Percentiles rank a stretch among this genome's conserved stretches.
Evolutionary conservation across 1,140 invertebrate genomes (phyloP).

Genomic region (Octopus sinensis): DNA sequence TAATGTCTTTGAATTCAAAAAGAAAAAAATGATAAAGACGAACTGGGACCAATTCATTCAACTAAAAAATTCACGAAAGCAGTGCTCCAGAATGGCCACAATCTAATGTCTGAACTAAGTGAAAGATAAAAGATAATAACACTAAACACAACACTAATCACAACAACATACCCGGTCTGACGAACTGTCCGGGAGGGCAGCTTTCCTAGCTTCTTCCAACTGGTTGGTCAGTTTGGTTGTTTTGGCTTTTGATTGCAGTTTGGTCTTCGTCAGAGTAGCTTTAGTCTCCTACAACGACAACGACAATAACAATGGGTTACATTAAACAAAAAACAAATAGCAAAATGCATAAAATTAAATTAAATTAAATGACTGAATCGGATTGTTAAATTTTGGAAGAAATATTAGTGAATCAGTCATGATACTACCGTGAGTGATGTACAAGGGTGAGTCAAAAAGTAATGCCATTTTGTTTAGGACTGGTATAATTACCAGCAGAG

Average conservation of each 20-base stretch:
- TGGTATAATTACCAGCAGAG: no score
- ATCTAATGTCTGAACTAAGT: no score
- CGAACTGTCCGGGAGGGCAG: slow-evolving; percentile 16
- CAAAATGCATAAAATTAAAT: slow-evolving; percentile 6
- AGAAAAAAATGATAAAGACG: no score
- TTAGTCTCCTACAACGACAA: slow-evolving; percentile 49
- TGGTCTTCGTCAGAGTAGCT: slow-evolving; percentile 55
- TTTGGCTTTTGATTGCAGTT: slow-evolving; percentile 56
- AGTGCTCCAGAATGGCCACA: no score
- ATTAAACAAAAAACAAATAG: not conserved
- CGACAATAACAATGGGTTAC: not conserved
- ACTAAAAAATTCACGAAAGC: no score
- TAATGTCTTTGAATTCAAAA: no score
- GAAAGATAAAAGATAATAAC: no score
- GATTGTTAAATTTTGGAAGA: not conserved
- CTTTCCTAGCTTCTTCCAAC: slow-evolving; percentile 44
- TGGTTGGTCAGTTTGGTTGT: slow-evolving; percentile 45
- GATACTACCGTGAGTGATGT: not conserved
- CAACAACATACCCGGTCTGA: slow-evolving; percentile 15
- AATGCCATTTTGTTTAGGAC: not conserved
- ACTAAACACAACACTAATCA: no score
- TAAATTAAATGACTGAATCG: not conserved
- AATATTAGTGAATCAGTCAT: not conserved
- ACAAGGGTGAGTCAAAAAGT: not conserved
- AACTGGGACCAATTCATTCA: no score